Conservation (phyloP, 1,140 invertebrate species). For the Ostrea edulis region DNA sequence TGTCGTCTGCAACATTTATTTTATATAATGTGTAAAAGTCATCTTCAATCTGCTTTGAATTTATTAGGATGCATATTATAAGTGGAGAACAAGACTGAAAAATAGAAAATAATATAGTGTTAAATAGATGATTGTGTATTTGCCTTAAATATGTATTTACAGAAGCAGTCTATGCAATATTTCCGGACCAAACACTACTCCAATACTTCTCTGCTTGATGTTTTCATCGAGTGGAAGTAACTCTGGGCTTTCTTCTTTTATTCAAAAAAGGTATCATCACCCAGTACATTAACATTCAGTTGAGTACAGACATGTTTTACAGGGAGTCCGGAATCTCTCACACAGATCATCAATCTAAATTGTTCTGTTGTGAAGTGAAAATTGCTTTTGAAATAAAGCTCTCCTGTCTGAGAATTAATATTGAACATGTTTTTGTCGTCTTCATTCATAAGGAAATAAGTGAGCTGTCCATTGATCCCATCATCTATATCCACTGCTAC, state of each 20-base stretch:
- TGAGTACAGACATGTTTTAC: slow-evolving; percentile 73
- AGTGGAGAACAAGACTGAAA: no score
- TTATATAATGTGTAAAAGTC: no score
- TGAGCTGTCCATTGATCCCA: slow-evolving; percentile 59
- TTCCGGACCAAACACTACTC: no score
- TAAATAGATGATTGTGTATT: no score
- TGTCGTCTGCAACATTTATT: no score
- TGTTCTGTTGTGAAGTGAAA: slow-evolving; percentile 81
- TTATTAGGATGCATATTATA: no score
- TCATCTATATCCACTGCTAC: slow-evolving; percentile 68
- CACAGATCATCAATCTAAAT: slow-evolving; percentile 52
- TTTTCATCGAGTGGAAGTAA: no score
- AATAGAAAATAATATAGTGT: no score
- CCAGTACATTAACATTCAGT: slow-evolving; percentile 47
- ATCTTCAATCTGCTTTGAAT: no score
- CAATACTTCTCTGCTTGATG: no score
- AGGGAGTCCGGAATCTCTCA: slow-evolving; percentile 54
- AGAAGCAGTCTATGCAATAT: no score
- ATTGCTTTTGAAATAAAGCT: slow-evolving; percentile 88
- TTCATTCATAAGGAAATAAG: slow-evolving; percentile 63
- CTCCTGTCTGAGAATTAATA: slow-evolving; percentile 91
- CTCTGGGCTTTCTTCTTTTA: neutral
- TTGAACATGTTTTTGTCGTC: slow-evolving; percentile 88
- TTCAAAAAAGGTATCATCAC: slow-evolving; percentile 39
- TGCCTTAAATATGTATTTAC: no score